Evolutionary conservation across 2,888 invertebrate genomes (phyloP).

Genomic region (Maniola hyperantus): DNA sequence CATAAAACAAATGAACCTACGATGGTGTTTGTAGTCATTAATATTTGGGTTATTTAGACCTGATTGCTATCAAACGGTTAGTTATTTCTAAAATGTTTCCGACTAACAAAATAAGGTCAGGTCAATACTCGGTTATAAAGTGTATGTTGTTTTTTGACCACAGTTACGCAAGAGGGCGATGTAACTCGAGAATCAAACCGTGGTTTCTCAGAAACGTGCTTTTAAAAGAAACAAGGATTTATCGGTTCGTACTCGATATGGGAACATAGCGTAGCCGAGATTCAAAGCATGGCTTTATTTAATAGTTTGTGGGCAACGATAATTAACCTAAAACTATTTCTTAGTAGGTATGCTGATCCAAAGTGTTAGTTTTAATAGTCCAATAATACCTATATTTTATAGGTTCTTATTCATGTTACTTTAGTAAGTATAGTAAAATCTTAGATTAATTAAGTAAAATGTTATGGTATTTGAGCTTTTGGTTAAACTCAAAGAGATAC

Average conservation of each 20-base stretch:
- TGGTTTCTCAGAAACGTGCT: slow-evolving; percentile 78
- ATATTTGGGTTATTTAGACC: slow-evolving; percentile 20
- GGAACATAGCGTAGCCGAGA: slow-evolving; percentile 58
- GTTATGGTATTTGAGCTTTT: no score
- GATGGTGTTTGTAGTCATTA: not conserved
- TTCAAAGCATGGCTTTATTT: slow-evolving; percentile 63
- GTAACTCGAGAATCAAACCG: slow-evolving; percentile 61
- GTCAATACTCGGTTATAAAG: slow-evolving; percentile 61
- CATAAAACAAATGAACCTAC: no score
- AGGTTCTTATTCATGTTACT: no score
- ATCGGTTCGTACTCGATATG: slow-evolving; percentile 73
- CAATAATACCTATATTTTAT: not conserved
- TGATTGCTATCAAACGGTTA: slow-evolving; percentile 18
- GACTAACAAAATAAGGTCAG: slow-evolving; percentile 57
- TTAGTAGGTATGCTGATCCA: not conserved
- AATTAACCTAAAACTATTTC: slow-evolving; percentile 35
- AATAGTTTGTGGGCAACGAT: slow-evolving; percentile 42
- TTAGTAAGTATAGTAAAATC: no score
- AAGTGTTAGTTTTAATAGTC: not conserved
- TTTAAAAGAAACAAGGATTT: slow-evolving; percentile 74
- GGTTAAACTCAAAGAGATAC: no score
- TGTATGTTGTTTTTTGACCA: slow-evolving; percentile 54
- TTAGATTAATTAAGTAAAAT: no score
- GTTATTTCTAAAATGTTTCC: slow-evolving; percentile 27
- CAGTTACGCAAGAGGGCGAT: slow-evolving; percentile 71